phyloP scores from a whole-genome alignment of 2,888 invertebrate species.

The Andrena chrysosceles region DNA sequence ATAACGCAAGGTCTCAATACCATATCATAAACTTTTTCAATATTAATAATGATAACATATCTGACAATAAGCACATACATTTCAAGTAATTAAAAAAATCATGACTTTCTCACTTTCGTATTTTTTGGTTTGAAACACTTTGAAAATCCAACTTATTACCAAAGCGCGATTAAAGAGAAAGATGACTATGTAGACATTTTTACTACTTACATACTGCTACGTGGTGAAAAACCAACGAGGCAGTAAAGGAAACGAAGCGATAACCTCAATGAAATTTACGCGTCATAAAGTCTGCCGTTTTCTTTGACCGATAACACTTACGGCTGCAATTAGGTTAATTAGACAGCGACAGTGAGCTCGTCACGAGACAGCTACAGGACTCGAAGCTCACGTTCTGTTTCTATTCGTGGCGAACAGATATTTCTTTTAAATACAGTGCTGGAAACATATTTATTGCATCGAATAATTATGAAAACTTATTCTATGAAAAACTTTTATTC shows the following conservation, averaged over 20 bases:
- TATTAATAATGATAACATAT: neutral
- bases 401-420: neutral
- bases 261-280: slow-evolving; percentile 41
- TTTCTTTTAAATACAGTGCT: neutral
- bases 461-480: no score
- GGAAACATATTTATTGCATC: no score
- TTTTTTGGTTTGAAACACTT: no score
- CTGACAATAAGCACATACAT: no score
- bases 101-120: no score
- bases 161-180: neutral
- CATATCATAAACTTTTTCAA: neutral
- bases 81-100: no score
- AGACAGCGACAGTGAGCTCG: slow-evolving; percentile 46
- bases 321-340: slow-evolving; percentile 69
- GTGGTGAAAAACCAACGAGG: neutral
- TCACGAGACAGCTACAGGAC: neutral
- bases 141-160: neutral
- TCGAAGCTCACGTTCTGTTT: neutral
- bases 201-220: neutral
- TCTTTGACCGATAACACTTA: slow-evolving; percentile 54
- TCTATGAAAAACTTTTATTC: no score
- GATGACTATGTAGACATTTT: neutral
- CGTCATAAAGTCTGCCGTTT: slow-evolving; percentile 42
- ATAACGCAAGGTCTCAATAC: neutral
- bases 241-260: slow-evolving; percentile 31